Conservation (phyloP, 2,113 vertebrate species). For the Phalacrocorax brasilianus region DNA sequence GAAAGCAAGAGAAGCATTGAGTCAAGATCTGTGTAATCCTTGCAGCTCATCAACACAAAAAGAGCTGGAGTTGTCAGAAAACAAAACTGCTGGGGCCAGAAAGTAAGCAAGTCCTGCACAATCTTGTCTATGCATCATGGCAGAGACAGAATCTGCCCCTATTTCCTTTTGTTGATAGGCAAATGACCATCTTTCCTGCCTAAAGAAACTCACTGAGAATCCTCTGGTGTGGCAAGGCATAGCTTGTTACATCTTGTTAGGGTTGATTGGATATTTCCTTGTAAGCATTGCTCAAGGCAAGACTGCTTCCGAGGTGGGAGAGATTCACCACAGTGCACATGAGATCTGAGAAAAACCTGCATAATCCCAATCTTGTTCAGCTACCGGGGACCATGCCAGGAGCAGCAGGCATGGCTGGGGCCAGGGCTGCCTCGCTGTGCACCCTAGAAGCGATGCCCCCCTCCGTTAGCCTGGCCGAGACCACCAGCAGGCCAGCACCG, state of each 20-base stretch:
- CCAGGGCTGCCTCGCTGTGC: accelerated
- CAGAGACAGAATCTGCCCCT: neutral
- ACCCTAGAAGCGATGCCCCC: neutral
- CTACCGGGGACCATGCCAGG: neutral
- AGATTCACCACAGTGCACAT: accelerated
- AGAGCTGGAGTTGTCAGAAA: neutral
- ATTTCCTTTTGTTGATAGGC: neutral
- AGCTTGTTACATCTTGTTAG: neutral
- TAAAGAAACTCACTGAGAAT: neutral
- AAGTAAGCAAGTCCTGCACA: neutral
- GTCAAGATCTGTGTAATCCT: neutral
- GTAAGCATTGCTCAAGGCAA: neutral
- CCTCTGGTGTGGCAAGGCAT: neutral
- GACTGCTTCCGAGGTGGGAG: neutral
- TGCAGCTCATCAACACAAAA: neutral
- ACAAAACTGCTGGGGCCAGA: neutral
- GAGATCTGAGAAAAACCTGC: neutral
- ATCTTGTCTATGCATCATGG: neutral
- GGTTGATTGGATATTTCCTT: neutral
- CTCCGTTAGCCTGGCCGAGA: neutral
- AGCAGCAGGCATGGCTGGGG: neutral
- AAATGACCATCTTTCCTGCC: no score
- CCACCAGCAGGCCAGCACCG: no score
- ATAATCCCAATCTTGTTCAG: neutral
- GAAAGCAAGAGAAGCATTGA: neutral